Conservation (phyloP, 2,888 invertebrate species). For the Hipparchia semele region DNA sequence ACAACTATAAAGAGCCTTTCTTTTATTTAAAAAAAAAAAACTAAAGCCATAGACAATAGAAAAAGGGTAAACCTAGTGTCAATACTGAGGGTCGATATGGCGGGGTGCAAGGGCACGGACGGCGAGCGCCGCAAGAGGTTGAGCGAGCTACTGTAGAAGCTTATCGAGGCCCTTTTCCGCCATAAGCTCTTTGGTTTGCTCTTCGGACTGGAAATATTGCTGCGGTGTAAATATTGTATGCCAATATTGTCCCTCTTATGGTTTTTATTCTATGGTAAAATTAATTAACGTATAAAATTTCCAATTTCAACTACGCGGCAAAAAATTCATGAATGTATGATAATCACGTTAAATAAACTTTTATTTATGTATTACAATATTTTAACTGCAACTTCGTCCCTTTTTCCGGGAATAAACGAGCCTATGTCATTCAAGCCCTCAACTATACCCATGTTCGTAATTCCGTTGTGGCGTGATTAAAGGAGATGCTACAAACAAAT, state of each 20-base stretch:
- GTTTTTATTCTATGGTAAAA: too few relatives aligned
- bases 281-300: too few relatives aligned
- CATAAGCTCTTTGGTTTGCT: slow-evolving; percentile 50
- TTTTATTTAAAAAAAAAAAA: neutral
- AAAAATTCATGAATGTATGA: too few relatives aligned
- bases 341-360: too few relatives aligned
- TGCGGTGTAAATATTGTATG: slow-evolving; percentile 17
- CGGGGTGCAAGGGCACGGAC: slow-evolving; percentile 47
- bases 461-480: too few relatives aligned
- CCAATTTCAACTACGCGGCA: too few relatives aligned
- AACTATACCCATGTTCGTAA: too few relatives aligned
- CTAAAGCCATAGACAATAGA: slow-evolving; percentile 26
- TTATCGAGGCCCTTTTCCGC: slow-evolving; percentile 56
- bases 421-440: too few relatives aligned
- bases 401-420: too few relatives aligned
- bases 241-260: slow-evolving; percentile 11
- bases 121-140: slow-evolving; percentile 49
- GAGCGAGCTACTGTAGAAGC: slow-evolving; percentile 43
- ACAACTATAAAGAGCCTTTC: slow-evolving; percentile 1
- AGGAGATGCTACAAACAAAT: too few relatives aligned
- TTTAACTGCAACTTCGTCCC: too few relatives aligned
- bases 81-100: slow-evolving; percentile 54
- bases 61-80: slow-evolving; percentile 52
- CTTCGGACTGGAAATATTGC: slow-evolving; percentile 44
- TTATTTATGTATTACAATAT: too few relatives aligned